phyloP scores from a whole-genome alignment of 2,888 invertebrate species.

The Nemapogon koenigi region DNA sequence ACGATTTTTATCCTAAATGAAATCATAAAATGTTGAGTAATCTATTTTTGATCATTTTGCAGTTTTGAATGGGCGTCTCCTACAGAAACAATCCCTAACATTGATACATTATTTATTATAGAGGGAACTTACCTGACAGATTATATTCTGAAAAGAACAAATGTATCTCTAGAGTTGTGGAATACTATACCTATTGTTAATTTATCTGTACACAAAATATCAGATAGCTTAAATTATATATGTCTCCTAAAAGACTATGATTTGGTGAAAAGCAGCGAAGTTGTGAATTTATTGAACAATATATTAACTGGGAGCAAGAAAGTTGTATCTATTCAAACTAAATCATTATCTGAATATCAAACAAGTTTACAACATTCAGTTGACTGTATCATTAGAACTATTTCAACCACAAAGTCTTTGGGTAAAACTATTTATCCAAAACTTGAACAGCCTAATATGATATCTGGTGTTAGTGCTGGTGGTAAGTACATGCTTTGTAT shows the following conservation, averaged over 20 bases:
- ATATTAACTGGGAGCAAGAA: slow-evolving; percentile 30
- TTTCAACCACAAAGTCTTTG: slow-evolving; percentile 25
- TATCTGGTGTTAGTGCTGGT: slow-evolving; percentile 53
- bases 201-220: slow-evolving; percentile 33
- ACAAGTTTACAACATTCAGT: slow-evolving; percentile 22
- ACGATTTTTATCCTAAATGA: too few relatives aligned
- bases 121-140: slow-evolving; percentile 47
- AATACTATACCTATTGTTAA: slow-evolving; percentile 33
- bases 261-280: slow-evolving; percentile 39
- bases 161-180: slow-evolving; percentile 25
- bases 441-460: slow-evolving; percentile 55
- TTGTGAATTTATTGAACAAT: slow-evolving; percentile 35
- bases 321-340: slow-evolving; percentile 37
- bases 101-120: slow-evolving; percentile 37
- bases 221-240: slow-evolving; percentile 28
- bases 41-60: slow-evolving; percentile 23
- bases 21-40: too few relatives aligned
- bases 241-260: slow-evolving; percentile 42
- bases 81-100: slow-evolving; percentile 22
- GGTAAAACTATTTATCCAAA: slow-evolving; percentile 26
- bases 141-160: slow-evolving; percentile 25
- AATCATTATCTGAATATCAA: slow-evolving; percentile 45
- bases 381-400: slow-evolving; percentile 33
- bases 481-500: slow-evolving; percentile 26
- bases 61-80: slow-evolving; percentile 36